Evolutionary conservation across 2,113 vertebrate species (phyloP).

Genomic region (Leptosomus discolor): DNA sequence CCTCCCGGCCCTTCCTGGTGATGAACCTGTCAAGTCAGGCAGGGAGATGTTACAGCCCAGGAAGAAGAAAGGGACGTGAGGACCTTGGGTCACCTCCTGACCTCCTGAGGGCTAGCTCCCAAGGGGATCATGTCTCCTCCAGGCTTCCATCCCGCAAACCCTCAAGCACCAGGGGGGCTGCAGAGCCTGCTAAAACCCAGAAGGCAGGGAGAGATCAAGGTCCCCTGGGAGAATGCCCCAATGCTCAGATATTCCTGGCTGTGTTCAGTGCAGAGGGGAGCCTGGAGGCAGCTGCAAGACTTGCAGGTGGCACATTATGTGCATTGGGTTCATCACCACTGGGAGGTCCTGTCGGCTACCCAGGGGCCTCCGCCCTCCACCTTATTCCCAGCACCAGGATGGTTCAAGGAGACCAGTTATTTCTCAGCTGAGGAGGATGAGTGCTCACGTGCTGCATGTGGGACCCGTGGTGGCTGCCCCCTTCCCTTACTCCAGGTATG

Average conservation of each 20-base stretch:
- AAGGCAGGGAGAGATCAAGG: not conserved
- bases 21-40: conserved; percentile 14
- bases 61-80: not conserved
- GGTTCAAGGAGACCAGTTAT: not conserved
- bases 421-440: not conserved
- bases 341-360: not conserved
- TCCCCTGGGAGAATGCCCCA: not conserved
- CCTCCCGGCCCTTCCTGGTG: conserved; percentile 3
- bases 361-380: not conserved
- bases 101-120: not conserved
- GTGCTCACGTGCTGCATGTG: rapidly evolving
- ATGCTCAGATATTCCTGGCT: not conserved
- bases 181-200: not conserved
- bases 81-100: not conserved
- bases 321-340: not conserved
- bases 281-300: not conserved
- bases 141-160: not conserved
- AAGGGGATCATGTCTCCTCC: not conserved
- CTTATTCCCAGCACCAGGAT: not conserved
- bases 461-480: not conserved
- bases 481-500: not conserved
- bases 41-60: not conserved
- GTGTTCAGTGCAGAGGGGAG: not conserved
- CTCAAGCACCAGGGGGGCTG: not conserved
- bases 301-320: not conserved